Evolutionary conservation across 2,113 vertebrate species (phyloP), one percentile per base, ranked within the genome.

Genomic region (Urocitellus parryii): DNA sequence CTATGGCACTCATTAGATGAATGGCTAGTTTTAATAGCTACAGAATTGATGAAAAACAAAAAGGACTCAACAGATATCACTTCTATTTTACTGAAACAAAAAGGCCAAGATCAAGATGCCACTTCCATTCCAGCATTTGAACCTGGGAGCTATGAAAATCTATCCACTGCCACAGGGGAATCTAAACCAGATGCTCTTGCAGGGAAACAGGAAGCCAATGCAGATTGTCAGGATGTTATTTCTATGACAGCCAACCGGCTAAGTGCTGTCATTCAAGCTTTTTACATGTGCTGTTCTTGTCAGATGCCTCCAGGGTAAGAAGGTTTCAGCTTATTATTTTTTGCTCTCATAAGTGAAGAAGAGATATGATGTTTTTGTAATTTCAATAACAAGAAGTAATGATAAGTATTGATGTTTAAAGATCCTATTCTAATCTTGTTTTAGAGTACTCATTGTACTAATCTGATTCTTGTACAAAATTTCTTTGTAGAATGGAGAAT

Each of bases 1-100:
- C 99, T 99, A 83, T 99, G 99, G 99, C 99, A 99, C 97, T 99
- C 99, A 2, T 98, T 99, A 96, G 99, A 99, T 53, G 99, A 99
- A 97, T 99, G 99, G 99, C 98, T 99, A 72, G 99, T 99, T 96
- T 99, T 99, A 93, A 99, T 99, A 98, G 99, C 99, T 92, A 99
- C 99, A 4, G 99, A 99, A 98, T 96, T 99, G 98, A 99, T 99
- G 98, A 99, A 99, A 97, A 99, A 98, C 98, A 98, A 98, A 95
- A 98, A 97, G 61, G 99, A 99, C 97, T 98, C 99, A 9, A 97
- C 98, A 80, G 98, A 99, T 91, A 99, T 99, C 95, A 98, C 99
- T 97, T 99, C 99, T 91, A 98, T 99, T 98, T 99, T 99, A 92
- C 98, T 99, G 97, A 99, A 99, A 95, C 99, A 99, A 97, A 98